Percentiles rank a stretch among this genome's conserved stretches.
Evolutionary conservation across 2,888 invertebrate genomes (phyloP).

Genomic region (Notocelia uddmanniana): DNA sequence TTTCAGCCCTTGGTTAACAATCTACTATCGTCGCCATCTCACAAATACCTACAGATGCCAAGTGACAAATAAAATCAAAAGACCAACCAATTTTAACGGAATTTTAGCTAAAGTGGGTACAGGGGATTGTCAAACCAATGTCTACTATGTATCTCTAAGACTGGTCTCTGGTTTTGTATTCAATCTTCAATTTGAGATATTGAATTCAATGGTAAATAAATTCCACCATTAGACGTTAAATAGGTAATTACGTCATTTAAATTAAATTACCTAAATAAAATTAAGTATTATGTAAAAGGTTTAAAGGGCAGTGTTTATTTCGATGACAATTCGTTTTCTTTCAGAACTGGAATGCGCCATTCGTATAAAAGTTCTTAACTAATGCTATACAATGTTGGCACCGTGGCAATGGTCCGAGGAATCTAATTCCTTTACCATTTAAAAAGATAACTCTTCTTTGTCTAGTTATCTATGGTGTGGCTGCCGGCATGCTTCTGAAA

Average conservation of each 20-base stretch:
- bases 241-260: not conserved
- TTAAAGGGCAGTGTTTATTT: conserved; percentile 14
- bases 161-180: too few species aligned
- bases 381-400: conserved; percentile 18
- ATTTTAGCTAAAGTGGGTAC: too few species aligned
- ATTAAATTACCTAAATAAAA: not conserved
- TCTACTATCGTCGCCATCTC: too few species aligned
- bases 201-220: too few species aligned
- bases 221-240: not conserved
- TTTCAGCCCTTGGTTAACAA: too few species aligned
- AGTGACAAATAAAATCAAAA: too few species aligned
- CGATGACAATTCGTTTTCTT: conserved; percentile 33
- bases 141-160: too few species aligned
- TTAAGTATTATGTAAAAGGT: not conserved
- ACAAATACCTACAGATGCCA: too few species aligned
- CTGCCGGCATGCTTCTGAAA: conserved; percentile 73
- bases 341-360: conserved; percentile 8
- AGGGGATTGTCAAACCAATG: too few species aligned
- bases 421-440: conserved; percentile 45
- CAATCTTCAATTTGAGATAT: too few species aligned
- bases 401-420: conserved; percentile 36
- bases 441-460: conserved; percentile 52
- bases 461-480: conserved; percentile 80
- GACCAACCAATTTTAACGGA: too few species aligned
- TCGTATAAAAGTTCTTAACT: conserved; percentile 18